A percentile compares a stretch with the other conserved stretches of the same genome.
Evolutionary conservation across 2,888 invertebrate genomes (phyloP).

Genomic region (Eristalis tenax): DNA sequence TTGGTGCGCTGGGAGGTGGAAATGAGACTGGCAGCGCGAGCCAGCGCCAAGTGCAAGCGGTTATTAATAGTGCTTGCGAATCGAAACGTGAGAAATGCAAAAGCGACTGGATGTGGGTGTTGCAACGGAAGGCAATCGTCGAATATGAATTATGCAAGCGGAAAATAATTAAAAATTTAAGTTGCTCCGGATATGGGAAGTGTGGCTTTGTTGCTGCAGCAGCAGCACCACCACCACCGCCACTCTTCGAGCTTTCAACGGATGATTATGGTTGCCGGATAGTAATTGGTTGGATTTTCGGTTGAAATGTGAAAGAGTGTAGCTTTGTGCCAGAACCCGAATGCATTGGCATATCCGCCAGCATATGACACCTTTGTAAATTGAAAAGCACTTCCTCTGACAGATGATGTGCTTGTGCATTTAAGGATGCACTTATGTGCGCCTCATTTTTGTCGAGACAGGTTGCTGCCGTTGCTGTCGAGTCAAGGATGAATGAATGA

Average conservation of each 20-base stretch:
- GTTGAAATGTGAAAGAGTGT: neutral
- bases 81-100: constrained; percentile 33
- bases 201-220: constrained; percentile 15
- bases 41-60: constrained; percentile 24
- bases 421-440: neutral
- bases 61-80: constrained; percentile 45
- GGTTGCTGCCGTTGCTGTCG: neutral
- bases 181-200: constrained; percentile 50
- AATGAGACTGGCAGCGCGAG: neutral
- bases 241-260: constrained; percentile 1
- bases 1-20: neutral
- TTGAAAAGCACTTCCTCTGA: neutral
- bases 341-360: neutral
- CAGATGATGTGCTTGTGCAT: neutral
- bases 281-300: constrained; percentile 33
- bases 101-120: neutral
- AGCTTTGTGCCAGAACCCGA: neutral
- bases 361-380: neutral
- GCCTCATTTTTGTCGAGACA: neutral
- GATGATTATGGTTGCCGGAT: constrained; percentile 19
- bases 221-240: no score
- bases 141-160: constrained; percentile 54
- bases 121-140: constrained; percentile 23
- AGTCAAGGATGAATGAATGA: neutral
- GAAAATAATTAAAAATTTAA: constrained; percentile 64